These are phyloP conservation scores for Aphidius colemani DNA, from an alignment of 2,888 invertebrate species.

Conservation along the genomic window DNA sequence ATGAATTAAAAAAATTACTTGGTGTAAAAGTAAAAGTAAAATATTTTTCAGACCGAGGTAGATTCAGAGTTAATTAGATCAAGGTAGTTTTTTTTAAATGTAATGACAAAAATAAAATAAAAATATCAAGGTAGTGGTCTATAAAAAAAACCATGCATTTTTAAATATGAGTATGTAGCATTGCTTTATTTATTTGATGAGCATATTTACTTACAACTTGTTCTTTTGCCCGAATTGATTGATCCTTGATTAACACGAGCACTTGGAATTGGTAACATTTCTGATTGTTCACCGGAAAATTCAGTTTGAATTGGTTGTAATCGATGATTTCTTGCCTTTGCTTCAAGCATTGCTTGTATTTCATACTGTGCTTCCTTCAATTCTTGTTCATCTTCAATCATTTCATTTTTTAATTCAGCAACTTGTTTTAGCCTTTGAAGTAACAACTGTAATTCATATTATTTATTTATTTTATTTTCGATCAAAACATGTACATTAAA, in stretches of 20 bases:
- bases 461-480: too few relatives aligned
- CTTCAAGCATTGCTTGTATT: constrained; percentile 46
- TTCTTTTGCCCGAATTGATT: constrained; percentile 48
- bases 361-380: constrained; percentile 46
- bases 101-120: too few relatives aligned
- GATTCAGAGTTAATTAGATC: not conserved
- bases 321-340: constrained; percentile 39
- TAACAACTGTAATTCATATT: constrained; percentile 31
- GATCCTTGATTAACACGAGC: constrained; percentile 43
- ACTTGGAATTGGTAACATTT: constrained; percentile 49
- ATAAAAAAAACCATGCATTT: not conserved
- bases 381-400: constrained; percentile 46
- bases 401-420: constrained; percentile 43
- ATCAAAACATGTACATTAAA: not conserved
- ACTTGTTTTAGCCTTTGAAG: constrained; percentile 46
- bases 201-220: constrained; percentile 50
- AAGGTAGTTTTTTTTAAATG: not conserved
- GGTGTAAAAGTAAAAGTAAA: not conserved
- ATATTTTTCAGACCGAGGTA: not conserved
- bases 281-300: constrained; percentile 41
- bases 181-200: constrained; percentile 22
- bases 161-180: not conserved
- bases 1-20: too few relatives aligned
- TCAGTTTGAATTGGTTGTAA: constrained; percentile 31
- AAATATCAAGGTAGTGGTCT: not conserved